Base-by-base conservation (phyloP, 2,113 vertebrate genomes). In the Oncorhynchus clarkii region DNA sequence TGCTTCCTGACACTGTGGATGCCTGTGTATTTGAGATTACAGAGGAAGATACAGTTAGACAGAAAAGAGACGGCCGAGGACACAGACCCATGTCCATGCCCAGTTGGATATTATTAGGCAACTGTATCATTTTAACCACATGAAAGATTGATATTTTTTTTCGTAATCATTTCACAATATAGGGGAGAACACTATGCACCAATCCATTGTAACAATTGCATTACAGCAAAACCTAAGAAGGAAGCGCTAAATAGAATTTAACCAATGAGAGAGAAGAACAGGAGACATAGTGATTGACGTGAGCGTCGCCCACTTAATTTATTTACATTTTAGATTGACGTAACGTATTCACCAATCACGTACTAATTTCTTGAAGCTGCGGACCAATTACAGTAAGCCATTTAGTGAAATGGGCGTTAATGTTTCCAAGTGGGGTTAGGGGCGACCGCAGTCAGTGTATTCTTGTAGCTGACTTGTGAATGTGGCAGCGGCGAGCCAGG, bases 401-500 rank as follows among this genome's bases (percentile, higher is more conserved):
- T 79, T 2, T 49, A 3, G 1, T 70, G 71, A 29, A 86, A 86
- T 80, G 74, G 91, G 91, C 49, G 85, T 86, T 73, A 0, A 27
- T 4, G 67, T 5, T 14, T 71, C 45, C 14, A n/a, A 51, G 82
- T 86, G 82, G 84, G 85, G 72, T 90, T 87, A 70, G 87, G 24
- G 88, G 83, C 88, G 86, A 88, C 88, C 90, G 59, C 5, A 92
- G 89, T 51, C 12, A 1, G 49, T 12, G 14, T 90, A 88, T 91
- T 88, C 86, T 79, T 90, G 89, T 87, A 89, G 82, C 85, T 78
- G 84, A 57, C 24, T 29, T 77, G 90, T 90, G 88, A 92, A 90
- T 93, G 93, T 94, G 91, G 92, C 90, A 90, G 79, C 83, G 75
- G 71, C 80, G 86, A 84, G 87, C 81, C 80, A 88, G 90, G 91